Base-by-base conservation (phyloP, 2,797 vertebrate species). In the Labeo calbasu region DNA sequence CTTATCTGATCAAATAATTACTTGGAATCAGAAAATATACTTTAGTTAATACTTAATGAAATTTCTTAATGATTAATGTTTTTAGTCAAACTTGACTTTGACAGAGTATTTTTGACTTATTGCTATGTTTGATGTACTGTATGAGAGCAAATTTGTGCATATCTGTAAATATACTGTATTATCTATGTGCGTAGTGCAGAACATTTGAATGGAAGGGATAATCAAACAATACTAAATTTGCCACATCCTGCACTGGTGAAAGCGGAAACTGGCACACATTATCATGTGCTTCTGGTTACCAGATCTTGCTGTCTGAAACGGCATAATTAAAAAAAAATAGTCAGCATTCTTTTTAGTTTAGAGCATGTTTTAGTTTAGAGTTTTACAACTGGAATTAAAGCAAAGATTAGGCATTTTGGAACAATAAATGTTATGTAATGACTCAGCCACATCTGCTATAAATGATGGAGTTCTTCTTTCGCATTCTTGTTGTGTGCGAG, bases 401-500 rank as follows among this genome's bases (percentile, higher is more conserved):
- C 36, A 55, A 80, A 43, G 3, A 78, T 77, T 32, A 25, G 10
- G 68, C 23, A 46, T 57, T 50, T 61, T 21, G 15, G 13, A 28
- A 4, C n/a, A 68, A 23, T 5, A 71, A 65, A 84, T 53, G 83
- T 63, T 71, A 10, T 84, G n/a, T 68, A 83, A 82, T 23, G 53
- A 6, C 23, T 46, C 36, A 23, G 55, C 69, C 46, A 57, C 59
- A 63, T 57, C 7, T 83, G 32, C 36, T 81, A 63, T 71, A 68
- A 68, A 79, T 83, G 57, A 21, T 65, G 55, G 15, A 81, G 86
- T 72, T 82, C 79, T 77, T 79, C 57, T 57, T 63, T 76, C 70
- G 66, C 66, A 68, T 84, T 76, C 69, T 46, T 86, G 17, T 19
- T 70, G 43, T 85, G 78, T 83, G 32, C 73, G 43, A 5, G 3